Evolutionary conservation across 2,113 vertebrate genomes (phyloP), one percentile per base, ranked within the genome.

Genomic region (Salvelinus sp.): DNA sequence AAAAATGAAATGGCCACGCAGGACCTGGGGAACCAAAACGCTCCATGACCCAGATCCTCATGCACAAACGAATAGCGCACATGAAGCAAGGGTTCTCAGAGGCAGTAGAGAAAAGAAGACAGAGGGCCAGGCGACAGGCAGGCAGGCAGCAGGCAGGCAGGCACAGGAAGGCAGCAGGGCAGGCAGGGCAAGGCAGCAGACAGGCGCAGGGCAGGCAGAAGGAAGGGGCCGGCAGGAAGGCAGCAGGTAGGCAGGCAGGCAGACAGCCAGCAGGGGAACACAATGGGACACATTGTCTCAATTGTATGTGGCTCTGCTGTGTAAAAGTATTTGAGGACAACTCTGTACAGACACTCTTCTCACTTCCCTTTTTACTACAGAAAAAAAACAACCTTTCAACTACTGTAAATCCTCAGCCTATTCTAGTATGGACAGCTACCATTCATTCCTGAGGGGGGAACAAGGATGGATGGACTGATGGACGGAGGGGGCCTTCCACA

Each of bases 321-420:
- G 48, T 4, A 27, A 70, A 78, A 57, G 76, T 73, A n/a, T 23
- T 72, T 30, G 4, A 1, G 2, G 3, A 22, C 63, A 67, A 3
- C 18, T 22, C 70, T 13, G 48, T 50, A 50, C 47, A n/a, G n/a
- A 48, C 48, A 50, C 48, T 3, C 48, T 3, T 7, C 48, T 85
- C 57, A 83, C 83, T 86, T 89, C 85, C 76, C 57, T 57, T 83
- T 86, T 82, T 44, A 47, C 60, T 44, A 44, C 64, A 66, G 16
- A 69, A 83, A 81, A 77, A 78, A 54, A 47, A 0, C 69, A 3
- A 71, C 33, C 4, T 5, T 66, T 68, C 13, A 20, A 33, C 7
- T 64, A 23, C 50, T 75, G 60, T 0, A 1, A 74, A 66, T 18
- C 25, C 7, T 57, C 70, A 54, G 48, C 74, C 28, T 38, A 54